Percentiles rank a stretch among this genome's conserved stretches.
Conservation (phyloP, 2,888 invertebrate genomes). For the Trachelus tabidus region DNA sequence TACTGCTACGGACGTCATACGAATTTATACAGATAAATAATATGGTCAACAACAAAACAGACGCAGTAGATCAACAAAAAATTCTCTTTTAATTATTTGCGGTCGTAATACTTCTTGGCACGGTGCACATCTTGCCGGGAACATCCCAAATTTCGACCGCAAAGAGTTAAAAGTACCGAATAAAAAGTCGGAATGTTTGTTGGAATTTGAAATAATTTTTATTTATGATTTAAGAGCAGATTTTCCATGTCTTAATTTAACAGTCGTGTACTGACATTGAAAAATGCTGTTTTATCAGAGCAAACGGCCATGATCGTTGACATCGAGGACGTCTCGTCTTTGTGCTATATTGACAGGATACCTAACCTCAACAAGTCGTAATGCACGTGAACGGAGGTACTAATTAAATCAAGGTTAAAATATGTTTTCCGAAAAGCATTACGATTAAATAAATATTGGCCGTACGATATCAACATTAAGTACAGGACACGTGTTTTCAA, state of each 20-base stretch:
- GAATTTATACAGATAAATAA: background rate
- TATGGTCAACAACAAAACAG: background rate
- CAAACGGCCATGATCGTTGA: conserved; percentile 3
- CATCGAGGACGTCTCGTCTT: background rate
- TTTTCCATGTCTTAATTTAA: background rate
- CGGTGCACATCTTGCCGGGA: too few relatives aligned
- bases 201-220: background rate
- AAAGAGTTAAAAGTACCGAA: background rate
- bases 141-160: too few relatives aligned
- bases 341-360: background rate
- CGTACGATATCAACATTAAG: background rate
- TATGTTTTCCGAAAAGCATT: background rate
- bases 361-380: background rate
- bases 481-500: background rate
- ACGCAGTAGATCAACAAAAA: background rate
- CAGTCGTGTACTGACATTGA: background rate
- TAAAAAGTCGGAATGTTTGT: background rate
- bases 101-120: too few relatives aligned
- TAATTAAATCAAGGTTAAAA: background rate
- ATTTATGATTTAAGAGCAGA: background rate
- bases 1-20: background rate
- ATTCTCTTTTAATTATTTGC: background rate
- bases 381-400: background rate
- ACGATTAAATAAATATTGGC: background rate
- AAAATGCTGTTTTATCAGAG: background rate